Evolutionary conservation across 2,113 vertebrate genomes (phyloP).

Genomic region (Catharus bicknelli): DNA sequence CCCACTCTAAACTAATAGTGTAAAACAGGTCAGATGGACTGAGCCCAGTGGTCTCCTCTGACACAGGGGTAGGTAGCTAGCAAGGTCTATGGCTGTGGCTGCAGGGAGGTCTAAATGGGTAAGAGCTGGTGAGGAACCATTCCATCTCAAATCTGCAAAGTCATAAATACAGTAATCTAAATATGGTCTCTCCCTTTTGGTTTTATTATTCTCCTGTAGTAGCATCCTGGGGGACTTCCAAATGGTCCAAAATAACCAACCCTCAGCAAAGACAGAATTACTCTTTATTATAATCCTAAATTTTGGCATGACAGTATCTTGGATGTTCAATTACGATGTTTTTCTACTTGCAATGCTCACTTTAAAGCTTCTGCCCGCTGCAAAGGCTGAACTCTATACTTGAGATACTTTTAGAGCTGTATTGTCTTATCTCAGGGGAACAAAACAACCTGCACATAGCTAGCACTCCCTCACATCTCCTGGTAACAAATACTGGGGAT

Average conservation of each 20-base stretch:
- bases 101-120: neutral
- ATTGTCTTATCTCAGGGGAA: slow-evolving; percentile 25
- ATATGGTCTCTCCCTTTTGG: neutral
- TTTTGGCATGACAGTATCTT: neutral
- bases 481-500: slow-evolving; percentile 3
- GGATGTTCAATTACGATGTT: neutral
- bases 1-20: neutral
- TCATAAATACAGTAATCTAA: neutral
- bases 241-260: neutral
- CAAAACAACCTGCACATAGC: neutral
- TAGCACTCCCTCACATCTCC: neutral
- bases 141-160: neutral
- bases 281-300: neutral
- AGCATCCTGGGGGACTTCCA: neutral
- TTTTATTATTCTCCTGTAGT: neutral
- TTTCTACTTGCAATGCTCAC: slow-evolving; percentile 6
- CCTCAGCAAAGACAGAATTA: neutral
- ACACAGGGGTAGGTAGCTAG: fast-evolving
- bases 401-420: neutral
- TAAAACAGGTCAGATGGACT: neutral
- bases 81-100: neutral
- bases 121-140: neutral
- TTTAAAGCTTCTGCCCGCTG: neutral
- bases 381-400: neutral
- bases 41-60: neutral